Percentiles rank a stretch among this genome's conserved stretches.
phyloP scores from a whole-genome alignment of 2,113 vertebrate genomes.

The Epinephelus cyanopodus region DNA sequence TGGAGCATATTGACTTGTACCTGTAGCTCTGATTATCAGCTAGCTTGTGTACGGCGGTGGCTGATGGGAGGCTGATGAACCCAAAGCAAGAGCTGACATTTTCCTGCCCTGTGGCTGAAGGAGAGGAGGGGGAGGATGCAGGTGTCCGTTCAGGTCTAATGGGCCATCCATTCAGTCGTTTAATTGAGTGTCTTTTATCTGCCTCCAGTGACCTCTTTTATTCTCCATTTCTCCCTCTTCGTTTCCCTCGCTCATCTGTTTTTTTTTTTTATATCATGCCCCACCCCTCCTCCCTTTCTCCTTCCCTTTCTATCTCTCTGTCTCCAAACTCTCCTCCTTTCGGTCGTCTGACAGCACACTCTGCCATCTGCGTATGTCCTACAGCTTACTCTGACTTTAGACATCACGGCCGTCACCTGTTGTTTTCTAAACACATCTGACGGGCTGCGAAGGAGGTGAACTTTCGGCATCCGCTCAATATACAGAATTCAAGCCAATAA shows the following conservation, averaged over 20 bases:
- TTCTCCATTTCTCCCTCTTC: conserved; percentile 65
- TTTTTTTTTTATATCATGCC: conserved; percentile 11
- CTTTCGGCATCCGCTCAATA: conserved; percentile 46
- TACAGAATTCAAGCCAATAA: conserved; percentile 26
- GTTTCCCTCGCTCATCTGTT: conserved; percentile 54
- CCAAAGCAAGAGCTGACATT: conserved; percentile 70
- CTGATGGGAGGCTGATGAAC: conserved; percentile 76
- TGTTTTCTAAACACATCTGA: conserved; percentile 60
- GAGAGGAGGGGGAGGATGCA: conserved; percentile 42
- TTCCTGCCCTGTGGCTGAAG: conserved; percentile 63
- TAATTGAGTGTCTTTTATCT: conserved; percentile 82
- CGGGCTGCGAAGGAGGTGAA: conserved; percentile 17
- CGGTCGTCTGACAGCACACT: conserved; percentile 20
- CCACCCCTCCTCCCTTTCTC: not conserved
- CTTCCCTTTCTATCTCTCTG: not conserved
- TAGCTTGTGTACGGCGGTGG: conserved; percentile 58
- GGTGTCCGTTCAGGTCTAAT: conserved; percentile 78
- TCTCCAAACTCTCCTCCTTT: conserved; percentile 17
- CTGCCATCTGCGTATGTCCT: conserved; percentile 22
- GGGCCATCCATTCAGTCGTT: conserved; percentile 76
- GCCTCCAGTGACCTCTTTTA: conserved; percentile 79
- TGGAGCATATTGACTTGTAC: conserved; percentile 57
- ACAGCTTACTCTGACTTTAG: conserved; percentile 40
- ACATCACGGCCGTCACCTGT: conserved; percentile 52
- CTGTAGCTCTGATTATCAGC: conserved; percentile 68